Evolutionary conservation across 1,140 invertebrate species (phyloP), one percentile per base, ranked within the genome.

Genomic region (Goniozus legneri): DNA sequence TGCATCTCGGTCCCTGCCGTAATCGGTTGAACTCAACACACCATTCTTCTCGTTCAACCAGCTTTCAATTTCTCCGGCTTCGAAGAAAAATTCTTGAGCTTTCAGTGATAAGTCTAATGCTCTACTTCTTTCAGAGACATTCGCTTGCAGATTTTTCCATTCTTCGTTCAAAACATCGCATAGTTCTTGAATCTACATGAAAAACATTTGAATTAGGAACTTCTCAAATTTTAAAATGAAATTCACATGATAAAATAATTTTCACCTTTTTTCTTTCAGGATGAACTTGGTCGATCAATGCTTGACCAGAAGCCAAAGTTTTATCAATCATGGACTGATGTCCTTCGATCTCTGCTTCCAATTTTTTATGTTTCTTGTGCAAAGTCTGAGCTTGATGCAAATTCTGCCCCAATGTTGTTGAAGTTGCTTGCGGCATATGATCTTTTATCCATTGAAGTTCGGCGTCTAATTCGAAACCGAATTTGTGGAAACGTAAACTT

Each of bases 361-460:
- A 76, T 75, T 96, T 95, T 61, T 86, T 90, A 71, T 97, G 94
- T 75, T 97, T 97, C 73, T 97, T 98, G 56, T 88, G 83, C 8
- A 95, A 79, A 10, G 87, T 90, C 64, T 96, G 92, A 0, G 93
- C 92, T 69, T 96, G 92, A 60, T 95, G 87, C 22, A 98, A 75
- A 73, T 91, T 94, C 40, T 87, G 81, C 1, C 89, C 88, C 3
- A 88, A 67, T 4, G 80, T 83, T 2, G 85, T 84, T 1, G 91
- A 90, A 0, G 83, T 81, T 2, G 90, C 92, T 3, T 88, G 80
- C 3, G 88, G 87, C 42, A 88, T 66, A 54, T 94, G 89, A 69
- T 98, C 96, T 24, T 86, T 85, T 42, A 98, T 94, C 95, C 95
- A 99, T 65, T 95, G 92, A 58, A 96, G 78, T 72, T 98, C 95